These are phyloP conservation scores for Prunella fulvescens DNA, from an alignment of 2,113 vertebrate genomes.

Conservation along the genomic window DNA sequence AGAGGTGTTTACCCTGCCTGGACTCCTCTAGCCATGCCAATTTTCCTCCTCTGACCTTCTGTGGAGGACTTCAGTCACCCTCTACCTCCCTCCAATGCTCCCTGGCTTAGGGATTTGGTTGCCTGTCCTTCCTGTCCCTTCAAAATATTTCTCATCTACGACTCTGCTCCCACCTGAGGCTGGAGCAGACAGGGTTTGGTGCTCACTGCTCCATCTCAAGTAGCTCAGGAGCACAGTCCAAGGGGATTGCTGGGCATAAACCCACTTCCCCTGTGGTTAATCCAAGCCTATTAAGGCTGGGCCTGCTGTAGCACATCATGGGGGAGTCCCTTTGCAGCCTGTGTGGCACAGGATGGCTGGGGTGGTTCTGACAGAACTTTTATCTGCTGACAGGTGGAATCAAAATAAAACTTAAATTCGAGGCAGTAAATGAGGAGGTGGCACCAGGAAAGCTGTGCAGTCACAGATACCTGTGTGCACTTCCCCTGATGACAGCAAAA, in stretches of 20 bases:
- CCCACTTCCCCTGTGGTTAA: neutral
- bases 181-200: neutral
- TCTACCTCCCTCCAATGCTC: rapidly evolving
- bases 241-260: neutral
- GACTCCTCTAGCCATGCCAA: neutral
- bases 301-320: neutral
- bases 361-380: neutral
- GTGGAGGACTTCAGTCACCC: neutral
- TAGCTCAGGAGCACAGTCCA: neutral
- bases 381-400: neutral
- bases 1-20: neutral
- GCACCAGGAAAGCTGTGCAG: neutral
- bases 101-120: neutral
- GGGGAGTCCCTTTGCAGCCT: neutral
- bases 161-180: neutral
- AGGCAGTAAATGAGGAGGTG: neutral
- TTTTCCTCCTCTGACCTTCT: neutral
- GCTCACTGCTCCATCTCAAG: neutral
- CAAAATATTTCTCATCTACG: neutral
- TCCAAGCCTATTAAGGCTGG: neutral
- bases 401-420: neutral
- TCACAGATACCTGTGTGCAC: neutral
- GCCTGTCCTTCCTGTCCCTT: neutral
- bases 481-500: neutral
- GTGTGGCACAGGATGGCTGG: neutral